Evolutionary conservation across 2,888 invertebrate species (phyloP), one percentile per base, ranked within the genome.

Genomic region (Empis livida): DNA sequence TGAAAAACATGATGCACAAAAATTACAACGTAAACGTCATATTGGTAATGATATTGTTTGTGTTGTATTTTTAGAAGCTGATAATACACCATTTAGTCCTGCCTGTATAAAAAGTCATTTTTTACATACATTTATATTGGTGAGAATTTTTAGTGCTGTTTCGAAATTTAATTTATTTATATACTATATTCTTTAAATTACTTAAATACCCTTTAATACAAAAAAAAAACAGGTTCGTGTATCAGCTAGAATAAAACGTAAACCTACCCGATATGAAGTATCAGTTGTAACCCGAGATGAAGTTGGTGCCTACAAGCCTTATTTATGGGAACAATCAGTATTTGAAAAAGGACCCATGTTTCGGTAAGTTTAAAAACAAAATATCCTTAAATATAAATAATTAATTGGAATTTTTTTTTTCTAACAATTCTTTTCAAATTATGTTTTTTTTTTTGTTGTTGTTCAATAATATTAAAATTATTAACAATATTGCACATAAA

Each of bases 41-140:
- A 92, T 93, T 54, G 93, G 93, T 53, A 93, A 93, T 68, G 93
- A 93, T 65, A 93, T 93, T 53, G 93, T 93, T 10, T 93, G 93
- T 64, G 92, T 93, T 40, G 93, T 93, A 27, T 93, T 93, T 64
- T 73, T 93, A 47, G 93, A 93, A 71, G 91, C 91, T 16, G 91
- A 93, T 66, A 89, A 91, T 64, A 93, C 93, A 13, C 79, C 83
- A 37, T 93, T 93, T 70, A 91, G 90, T 52, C 93, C 93, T 27
- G 84, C 90, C 51, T 93, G 92, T 67, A 93, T 93, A 64, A 93
- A 93, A 70, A 91, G 91, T 54, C 93, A 93, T 72, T 93, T 93
- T 70, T 76, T 93, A 56, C 93, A 93, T 64, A 93, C 93, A 15
- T 93, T 93, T 68, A 92, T 93, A 64, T 73, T 92, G 65, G 69